Base-by-base conservation (phyloP, 2,797 vertebrate genomes). In the Sitta carolinensis region DNA sequence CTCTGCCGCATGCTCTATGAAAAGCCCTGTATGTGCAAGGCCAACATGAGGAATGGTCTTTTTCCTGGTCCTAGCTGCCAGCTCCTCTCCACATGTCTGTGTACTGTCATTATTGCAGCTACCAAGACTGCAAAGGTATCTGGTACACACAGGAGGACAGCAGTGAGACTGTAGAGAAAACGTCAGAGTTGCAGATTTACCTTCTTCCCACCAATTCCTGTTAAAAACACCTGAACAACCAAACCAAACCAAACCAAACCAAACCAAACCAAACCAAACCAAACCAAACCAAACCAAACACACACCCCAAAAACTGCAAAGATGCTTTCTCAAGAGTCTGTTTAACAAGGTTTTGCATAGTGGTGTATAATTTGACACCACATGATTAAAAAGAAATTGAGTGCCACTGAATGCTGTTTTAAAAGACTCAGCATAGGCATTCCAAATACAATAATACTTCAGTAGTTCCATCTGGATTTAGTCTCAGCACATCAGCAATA, bases 401-500 rank as follows among this genome's bases (percentile, higher is more conserved):
- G 69, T 86, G 69, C 36, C 43, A 30, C 66, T 69, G 69, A 90
- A 72, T 27, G 43, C 42, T 92, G 40, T 69, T 94, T 88, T 87
- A 61, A 82, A 90, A 73, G 74, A 14, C 30, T 81, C 64, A 43
- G n/a, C 52, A 16, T 25, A 63, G 84, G 55, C 32, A 57, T 94
- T 94, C 45, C 61, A 70, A 15, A 61, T 92, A 5, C 51, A 93
- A 45, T 40, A 52, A 25, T 73, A 83, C 63, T 93, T 89, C 93
- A 75, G 89, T 66, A 84, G 66, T 83, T 89, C 78, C 72, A 83
- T 93, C 86, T 94, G 93, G 69, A 59, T 79, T 93, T 70, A 57
- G 72, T 84, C 58, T 87, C 57, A 21, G 42, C 38, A 30, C 29
- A 38, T 25, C 86, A 62, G 30, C 7, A 27, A 58, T 70, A 76